Evolutionary conservation across 2,797 vertebrate genomes (phyloP).

Genomic region (Hydrocynus forskahlii): DNA sequence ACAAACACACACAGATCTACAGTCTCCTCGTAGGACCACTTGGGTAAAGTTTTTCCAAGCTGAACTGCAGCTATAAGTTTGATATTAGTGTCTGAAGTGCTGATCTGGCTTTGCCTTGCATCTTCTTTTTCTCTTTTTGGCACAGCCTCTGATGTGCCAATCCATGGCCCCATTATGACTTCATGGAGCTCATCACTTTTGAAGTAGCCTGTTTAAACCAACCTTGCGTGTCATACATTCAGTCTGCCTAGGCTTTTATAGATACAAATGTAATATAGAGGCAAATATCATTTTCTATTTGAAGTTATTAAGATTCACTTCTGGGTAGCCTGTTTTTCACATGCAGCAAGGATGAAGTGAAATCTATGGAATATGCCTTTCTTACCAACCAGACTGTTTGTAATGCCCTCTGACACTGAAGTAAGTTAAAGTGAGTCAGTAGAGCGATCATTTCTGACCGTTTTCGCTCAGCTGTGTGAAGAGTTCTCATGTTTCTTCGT

Average conservation of each 20-base stretch:
- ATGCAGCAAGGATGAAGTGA: constrained; percentile 2
- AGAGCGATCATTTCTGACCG: constrained; percentile 35
- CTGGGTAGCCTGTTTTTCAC: background rate
- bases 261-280: background rate
- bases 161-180: background rate
- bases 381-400: background rate
- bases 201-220: background rate
- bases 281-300: constrained; percentile 1
- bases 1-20: constrained; percentile 27
- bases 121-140: constrained; percentile 9
- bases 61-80: constrained; percentile 31
- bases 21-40: constrained; percentile 12
- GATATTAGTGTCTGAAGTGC: constrained; percentile 15
- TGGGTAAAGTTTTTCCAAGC: constrained; percentile 45
- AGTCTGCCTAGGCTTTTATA: constrained; percentile 3
- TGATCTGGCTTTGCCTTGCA: constrained; percentile 2
- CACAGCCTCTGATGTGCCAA: background rate
- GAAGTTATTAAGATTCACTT: constrained; percentile 6
- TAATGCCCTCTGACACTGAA: background rate
- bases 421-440: constrained; percentile 11
- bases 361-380: background rate
- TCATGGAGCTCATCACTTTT: constrained; percentile 10
- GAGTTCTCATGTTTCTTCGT: constrained; percentile 52
- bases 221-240: constrained; percentile 3
- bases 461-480: constrained; percentile 37